phyloP scores from a whole-genome alignment of 1,140 invertebrate species.

The Phymastichus coffea region DNA sequence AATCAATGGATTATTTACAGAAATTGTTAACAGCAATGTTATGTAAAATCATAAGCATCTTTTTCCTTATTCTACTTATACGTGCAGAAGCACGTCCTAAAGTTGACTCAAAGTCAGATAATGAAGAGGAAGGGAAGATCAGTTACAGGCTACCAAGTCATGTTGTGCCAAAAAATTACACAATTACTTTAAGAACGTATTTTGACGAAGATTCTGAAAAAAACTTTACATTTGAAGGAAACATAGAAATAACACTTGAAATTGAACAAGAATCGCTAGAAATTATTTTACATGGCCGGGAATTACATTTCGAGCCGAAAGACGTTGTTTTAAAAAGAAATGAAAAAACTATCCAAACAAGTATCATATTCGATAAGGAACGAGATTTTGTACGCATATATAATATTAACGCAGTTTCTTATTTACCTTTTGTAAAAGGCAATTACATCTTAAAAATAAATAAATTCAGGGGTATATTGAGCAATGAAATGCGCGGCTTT shows the following conservation, averaged over 20 bases:
- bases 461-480: constrained; percentile 59
- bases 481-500: constrained; percentile 70
- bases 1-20: too few relatives aligned
- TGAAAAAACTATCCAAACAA: too few relatives aligned
- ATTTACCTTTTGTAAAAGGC: too few relatives aligned
- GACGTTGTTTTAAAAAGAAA: too few relatives aligned
- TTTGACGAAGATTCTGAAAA: constrained; percentile 7
- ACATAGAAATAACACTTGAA: constrained; percentile 13
- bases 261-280: not conserved
- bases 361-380: not conserved
- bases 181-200: constrained; percentile 14
- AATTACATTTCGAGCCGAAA: too few relatives aligned
- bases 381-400: constrained; percentile 20
- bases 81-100: too few relatives aligned
- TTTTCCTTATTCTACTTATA: too few relatives aligned
- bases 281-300: too few relatives aligned
- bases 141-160: constrained; percentile 61
- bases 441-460: constrained; percentile 54
- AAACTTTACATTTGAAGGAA: constrained; percentile 33
- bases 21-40: too few relatives aligned
- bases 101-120: too few relatives aligned
- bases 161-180: constrained; percentile 50
- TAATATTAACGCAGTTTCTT: too few relatives aligned
- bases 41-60: too few relatives aligned
- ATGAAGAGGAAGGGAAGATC: not conserved